A percentile compares a stretch with the other conserved stretches of the same genome.
These are phyloP conservation scores for Meteorus sp. DNA, from an alignment of 1,140 invertebrate species.

Conservation along the genomic window DNA sequence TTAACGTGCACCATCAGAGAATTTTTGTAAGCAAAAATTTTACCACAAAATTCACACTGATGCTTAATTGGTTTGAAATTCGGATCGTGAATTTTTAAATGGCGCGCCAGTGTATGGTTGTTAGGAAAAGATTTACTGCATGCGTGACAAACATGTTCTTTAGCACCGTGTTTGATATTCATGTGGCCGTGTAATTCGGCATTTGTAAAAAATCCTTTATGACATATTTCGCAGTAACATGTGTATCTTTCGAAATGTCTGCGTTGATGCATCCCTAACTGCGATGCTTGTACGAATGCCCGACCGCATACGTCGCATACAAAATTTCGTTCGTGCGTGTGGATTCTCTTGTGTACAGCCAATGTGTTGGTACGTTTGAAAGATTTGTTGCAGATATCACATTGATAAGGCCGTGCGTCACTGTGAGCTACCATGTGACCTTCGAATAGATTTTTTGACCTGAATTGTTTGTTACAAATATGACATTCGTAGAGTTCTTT, in stretches of 20 bases:
- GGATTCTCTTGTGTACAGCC: slow-evolving; percentile 48
- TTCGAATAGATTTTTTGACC: slow-evolving; percentile 58
- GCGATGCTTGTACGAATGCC: slow-evolving; percentile 50
- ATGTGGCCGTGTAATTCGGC: slow-evolving; percentile 49
- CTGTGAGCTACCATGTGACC: slow-evolving; percentile 57
- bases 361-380: slow-evolving; percentile 58
- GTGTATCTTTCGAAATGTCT: slow-evolving; percentile 53
- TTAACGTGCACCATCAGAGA: slow-evolving; percentile 58
- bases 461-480: slow-evolving; percentile 55
- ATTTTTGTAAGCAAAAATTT: slow-evolving; percentile 55
- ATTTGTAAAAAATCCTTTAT: slow-evolving; percentile 56
- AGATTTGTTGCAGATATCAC: slow-evolving; percentile 53
- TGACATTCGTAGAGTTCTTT: slow-evolving; percentile 49
- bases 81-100: slow-evolving; percentile 60
- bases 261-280: slow-evolving; percentile 48
- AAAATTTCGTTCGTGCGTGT: slow-evolving; percentile 46
- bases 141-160: slow-evolving; percentile 45
- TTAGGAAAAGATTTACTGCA: slow-evolving; percentile 47
- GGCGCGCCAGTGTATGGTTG: slow-evolving; percentile 49
- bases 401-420: slow-evolving; percentile 56
- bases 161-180: slow-evolving; percentile 46
- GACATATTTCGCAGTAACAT: slow-evolving; percentile 50
- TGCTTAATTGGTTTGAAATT: slow-evolving; percentile 47
- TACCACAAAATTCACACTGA: slow-evolving; percentile 57
- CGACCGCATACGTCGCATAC: slow-evolving; percentile 53